Evolutionary conservation across 2,888 invertebrate genomes (phyloP).

Genomic region (Listrodromus nycthemerus): DNA sequence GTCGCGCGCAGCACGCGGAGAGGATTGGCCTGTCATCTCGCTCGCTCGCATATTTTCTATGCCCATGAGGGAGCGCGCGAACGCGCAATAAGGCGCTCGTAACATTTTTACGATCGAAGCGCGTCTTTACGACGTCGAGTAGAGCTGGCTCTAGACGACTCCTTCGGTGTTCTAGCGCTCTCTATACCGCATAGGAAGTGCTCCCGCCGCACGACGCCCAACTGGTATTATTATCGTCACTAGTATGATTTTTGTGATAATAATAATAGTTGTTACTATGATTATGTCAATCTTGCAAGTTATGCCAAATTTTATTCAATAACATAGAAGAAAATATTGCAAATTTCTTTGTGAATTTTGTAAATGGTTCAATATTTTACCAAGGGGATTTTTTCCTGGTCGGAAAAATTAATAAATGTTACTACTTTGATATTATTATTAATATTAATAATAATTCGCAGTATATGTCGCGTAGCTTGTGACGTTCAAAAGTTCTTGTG

Average conservation of each 20-base stretch:
- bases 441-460: too few species aligned
- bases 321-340: too few species aligned
- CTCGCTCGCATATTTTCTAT: slow-evolving; percentile 67
- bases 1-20: slow-evolving; percentile 40
- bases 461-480: too few species aligned
- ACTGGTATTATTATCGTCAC: slow-evolving; percentile 12
- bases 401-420: too few species aligned
- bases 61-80: slow-evolving; percentile 52
- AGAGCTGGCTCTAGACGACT: slow-evolving; percentile 41
- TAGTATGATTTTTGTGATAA: slow-evolving; percentile 19
- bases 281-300: too few species aligned
- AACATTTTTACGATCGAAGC: slow-evolving; percentile 79
- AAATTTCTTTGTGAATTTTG: too few species aligned
- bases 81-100: slow-evolving; percentile 76
- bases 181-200: slow-evolving; percentile 63
- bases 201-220: slow-evolving; percentile 37
- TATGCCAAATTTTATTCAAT: too few species aligned
- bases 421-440: too few species aligned
- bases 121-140: slow-evolving; percentile 63
- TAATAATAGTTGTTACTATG: too few species aligned
- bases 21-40: slow-evolving; percentile 50
- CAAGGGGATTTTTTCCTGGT: too few species aligned
- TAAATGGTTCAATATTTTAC: too few species aligned
- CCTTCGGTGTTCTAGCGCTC: slow-evolving; percentile 47
- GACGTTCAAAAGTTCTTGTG: too few species aligned